Evolutionary conservation across 2,113 vertebrate species (phyloP), one percentile per base, ranked within the genome.

Genomic region (Pachypanchax playfairii): DNA sequence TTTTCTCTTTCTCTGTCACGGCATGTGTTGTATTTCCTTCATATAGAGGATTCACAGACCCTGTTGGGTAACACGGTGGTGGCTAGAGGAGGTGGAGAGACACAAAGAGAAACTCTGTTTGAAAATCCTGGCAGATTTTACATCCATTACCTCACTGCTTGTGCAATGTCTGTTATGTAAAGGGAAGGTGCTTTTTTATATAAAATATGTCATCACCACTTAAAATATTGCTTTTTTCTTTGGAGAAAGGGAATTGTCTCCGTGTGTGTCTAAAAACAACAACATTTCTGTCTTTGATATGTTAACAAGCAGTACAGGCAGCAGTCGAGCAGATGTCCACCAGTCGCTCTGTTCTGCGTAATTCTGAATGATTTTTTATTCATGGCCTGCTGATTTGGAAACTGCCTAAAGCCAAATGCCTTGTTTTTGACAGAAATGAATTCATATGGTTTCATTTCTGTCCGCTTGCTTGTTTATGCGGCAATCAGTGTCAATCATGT

Each of bases 351-450:
- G 51, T 60, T 86, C 65, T 63, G 65, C 22, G 48, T 83, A 39
- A 74, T 77, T 83, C 76, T 75, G 62, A 82, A 66, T 64, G 20
- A 80, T 81, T 79, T 83, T 20, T 72, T 85, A 86, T 86, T 87
- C 80, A 85, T 80, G 84, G 76, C 63, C 71, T 56, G 71, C 59
- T 80, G 71, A 77, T 84, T 85, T 70, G 62, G 75, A 78, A 75
- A 73, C 36, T 55, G 76, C 87, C 80, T 79, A 39, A 8, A 87
- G 80, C 73, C 76, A 81, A 77, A 80, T 54, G 43, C 65, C 65
- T 74, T 55, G 41, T 65, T 61, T 73, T 71, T 28, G 61, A 57
- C 14, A 29, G 58, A 77, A 36, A 71, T 58, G 61, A 70, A 74
- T 61, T 64, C 62, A 80, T 67, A 76, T 64, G 50, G 43, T 44